These are phyloP conservation scores for Poecilia picta DNA, from an alignment of 2,797 vertebrate species.

Conservation along the genomic window DNA sequence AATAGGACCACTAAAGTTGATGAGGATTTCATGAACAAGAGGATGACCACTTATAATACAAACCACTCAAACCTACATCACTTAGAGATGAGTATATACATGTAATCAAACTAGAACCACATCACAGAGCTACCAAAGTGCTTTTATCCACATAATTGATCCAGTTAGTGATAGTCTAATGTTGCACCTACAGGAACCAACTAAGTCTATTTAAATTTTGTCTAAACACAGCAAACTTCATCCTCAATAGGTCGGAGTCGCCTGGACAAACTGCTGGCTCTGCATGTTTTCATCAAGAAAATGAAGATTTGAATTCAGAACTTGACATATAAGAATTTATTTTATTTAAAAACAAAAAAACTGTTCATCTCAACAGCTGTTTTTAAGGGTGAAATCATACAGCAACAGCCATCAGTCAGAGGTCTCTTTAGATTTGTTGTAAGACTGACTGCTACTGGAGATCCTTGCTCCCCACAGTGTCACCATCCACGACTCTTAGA, in stretches of 20 bases:
- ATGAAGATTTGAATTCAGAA: too few relatives aligned
- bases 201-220: constrained; percentile 21
- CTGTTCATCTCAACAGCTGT: too few relatives aligned
- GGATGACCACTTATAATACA: not conserved
- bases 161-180: constrained; percentile 32
- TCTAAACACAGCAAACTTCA: constrained; percentile 33
- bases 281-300: not conserved
- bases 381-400: not conserved
- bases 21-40: not conserved
- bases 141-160: constrained; percentile 36
- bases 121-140: constrained; percentile 12
- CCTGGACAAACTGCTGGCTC: not conserved
- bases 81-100: constrained; percentile 13
- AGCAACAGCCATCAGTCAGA: not conserved
- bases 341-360: too few relatives aligned
- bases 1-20: not conserved
- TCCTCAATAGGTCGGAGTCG: not conserved
- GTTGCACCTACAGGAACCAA: constrained; percentile 23
- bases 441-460: not conserved
- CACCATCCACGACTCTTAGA: too few relatives aligned
- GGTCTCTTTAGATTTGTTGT: not conserved
- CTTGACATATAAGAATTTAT: too few relatives aligned
- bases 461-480: not conserved
- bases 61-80: not conserved
- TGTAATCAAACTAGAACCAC: constrained; percentile 32